phyloP scores from a whole-genome alignment of 2,888 invertebrate species.

The Heliconius hortense region DNA sequence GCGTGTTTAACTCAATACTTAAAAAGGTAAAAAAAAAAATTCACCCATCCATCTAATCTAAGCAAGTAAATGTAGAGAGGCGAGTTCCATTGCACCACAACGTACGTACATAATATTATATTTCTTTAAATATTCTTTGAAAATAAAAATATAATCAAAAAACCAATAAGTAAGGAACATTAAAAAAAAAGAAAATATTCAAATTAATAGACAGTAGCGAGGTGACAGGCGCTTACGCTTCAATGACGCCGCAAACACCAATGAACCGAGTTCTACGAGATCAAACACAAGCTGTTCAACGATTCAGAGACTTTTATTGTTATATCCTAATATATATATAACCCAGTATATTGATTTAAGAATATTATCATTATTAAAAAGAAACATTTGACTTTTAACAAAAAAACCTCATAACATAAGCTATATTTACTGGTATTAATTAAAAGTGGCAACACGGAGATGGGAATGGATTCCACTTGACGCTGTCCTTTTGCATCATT shows the following conservation, averaged over 20 bases:
- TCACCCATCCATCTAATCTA: too few relatives aligned
- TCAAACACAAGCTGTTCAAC: conserved; percentile 48
- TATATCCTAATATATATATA: background rate
- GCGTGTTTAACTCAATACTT: too few relatives aligned
- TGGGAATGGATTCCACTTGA: conserved; percentile 45
- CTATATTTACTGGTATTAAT: conserved; percentile 37
- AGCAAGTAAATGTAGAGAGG: too few relatives aligned
- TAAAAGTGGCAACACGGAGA: conserved; percentile 38
- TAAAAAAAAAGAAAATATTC: background rate
- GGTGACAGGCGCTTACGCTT: conserved; percentile 47
- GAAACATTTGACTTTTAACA: background rate
- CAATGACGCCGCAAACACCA: conserved; percentile 54
- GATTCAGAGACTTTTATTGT: background rate
- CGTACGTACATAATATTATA: too few relatives aligned
- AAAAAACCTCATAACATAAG: conserved; percentile 25
- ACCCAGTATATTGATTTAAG: background rate
- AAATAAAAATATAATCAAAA: background rate
- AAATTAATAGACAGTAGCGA: background rate
- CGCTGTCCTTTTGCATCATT: conserved; percentile 61
- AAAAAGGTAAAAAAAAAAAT: too few relatives aligned
- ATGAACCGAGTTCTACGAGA: conserved; percentile 55
- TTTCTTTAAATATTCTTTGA: background rate
- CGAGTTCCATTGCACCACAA: too few relatives aligned
- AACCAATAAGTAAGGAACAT: background rate
- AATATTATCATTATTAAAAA: background rate